Evolutionary conservation across 2,797 vertebrate species (phyloP).

Genomic region (Diplodus puntazzo): DNA sequence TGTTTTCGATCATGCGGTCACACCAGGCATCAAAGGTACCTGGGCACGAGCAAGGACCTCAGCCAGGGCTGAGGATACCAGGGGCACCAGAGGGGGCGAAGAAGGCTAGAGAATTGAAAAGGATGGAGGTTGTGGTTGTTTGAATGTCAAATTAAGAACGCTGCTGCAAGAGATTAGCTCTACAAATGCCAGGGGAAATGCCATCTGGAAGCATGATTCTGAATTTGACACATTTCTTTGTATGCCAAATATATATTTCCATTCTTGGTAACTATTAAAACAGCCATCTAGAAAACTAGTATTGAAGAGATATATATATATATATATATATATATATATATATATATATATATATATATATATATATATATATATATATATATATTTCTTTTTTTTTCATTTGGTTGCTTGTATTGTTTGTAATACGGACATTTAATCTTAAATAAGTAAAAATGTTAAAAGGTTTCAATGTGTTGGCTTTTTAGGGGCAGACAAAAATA

Average conservation of each 20-base stretch:
- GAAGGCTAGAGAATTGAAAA: constrained; percentile 29
- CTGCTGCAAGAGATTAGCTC: background rate
- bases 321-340: no score
- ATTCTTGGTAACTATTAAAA: background rate
- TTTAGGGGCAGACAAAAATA: background rate
- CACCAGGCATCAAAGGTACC: constrained; percentile 49
- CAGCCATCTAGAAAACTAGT: background rate
- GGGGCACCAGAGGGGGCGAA: constrained; percentile 52
- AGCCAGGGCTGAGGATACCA: constrained; percentile 36
- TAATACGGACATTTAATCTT: background rate
- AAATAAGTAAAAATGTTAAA: background rate
- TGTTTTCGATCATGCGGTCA: constrained; percentile 53
- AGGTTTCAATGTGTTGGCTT: background rate
- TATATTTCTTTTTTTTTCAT: background rate
- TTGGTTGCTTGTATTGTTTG: no score
- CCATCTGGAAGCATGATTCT: background rate
- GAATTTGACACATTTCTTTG: background rate
- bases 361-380: no score
- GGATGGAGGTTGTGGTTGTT: background rate
- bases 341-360: background rate
- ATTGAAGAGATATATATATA: no score
- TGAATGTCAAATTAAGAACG: background rate
- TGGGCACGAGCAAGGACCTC: constrained; percentile 26
- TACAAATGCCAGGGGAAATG: background rate
- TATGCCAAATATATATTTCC: background rate